phyloP scores from a whole-genome alignment of 2,113 vertebrate genomes.

The Hypanus sabinus region DNA sequence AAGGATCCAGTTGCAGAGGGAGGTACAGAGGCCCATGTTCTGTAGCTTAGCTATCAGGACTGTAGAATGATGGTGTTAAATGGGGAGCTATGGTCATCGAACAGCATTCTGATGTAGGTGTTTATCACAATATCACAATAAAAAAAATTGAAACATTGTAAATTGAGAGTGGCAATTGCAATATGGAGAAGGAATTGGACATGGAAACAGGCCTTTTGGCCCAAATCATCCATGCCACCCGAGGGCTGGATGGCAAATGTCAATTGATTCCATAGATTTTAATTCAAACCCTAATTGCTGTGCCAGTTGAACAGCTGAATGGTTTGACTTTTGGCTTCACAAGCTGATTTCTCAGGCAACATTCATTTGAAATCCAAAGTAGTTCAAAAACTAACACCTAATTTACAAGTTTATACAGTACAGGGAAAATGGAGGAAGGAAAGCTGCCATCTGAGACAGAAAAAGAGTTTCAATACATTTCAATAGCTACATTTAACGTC shows the following conservation, averaged over 20 bases:
- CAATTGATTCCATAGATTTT: background rate
- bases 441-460: background rate
- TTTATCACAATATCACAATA: background rate
- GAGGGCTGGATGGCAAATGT: background rate
- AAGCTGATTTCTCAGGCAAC: background rate
- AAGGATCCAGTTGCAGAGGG: too few relatives aligned
- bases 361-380: background rate
- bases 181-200: background rate
- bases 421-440: background rate
- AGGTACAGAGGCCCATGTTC: too few relatives aligned
- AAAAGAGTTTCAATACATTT: too few relatives aligned
- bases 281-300: background rate
- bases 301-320: background rate
- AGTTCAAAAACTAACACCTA: background rate
- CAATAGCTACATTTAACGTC: too few relatives aligned
- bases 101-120: too few relatives aligned
- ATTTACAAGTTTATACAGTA: background rate
- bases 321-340: background rate
- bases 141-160: background rate
- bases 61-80: too few relatives aligned
- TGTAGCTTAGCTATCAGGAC: too few relatives aligned
- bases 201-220: too few relatives aligned
- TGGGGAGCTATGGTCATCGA: too few relatives aligned
- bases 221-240: too few relatives aligned
- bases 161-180: background rate